Evolutionary conservation across 2,113 vertebrate species (phyloP), one percentile per base, ranked within the genome.

Genomic region (Phainopepla nitens): DNA sequence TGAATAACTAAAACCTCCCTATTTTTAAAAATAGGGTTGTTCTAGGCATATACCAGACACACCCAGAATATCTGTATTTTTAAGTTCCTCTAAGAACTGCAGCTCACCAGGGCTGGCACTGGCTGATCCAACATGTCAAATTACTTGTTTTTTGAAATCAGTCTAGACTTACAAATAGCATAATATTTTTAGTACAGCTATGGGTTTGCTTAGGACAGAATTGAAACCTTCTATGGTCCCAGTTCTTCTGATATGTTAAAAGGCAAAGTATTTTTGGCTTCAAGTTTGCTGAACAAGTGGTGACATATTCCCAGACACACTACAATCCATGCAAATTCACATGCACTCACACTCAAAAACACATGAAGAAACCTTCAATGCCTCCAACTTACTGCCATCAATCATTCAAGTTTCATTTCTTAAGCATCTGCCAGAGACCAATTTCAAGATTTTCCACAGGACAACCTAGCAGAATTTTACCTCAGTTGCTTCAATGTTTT

Each of bases 81-180:
- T 31, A 41, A 82, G 44, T 66, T 66, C 61, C 77, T 81, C 31
- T n/a, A 81, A 71, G 1, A 6, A 81, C 2, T 81, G 45, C 39
- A 81, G 60, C 21, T 90, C 85, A 39, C 51, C 62, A 65, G 15
- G 15, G 75, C 62, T 94, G 91, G 87, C 87, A 93, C 33, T 44
- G 54, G 29, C 62, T 41, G 42, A 93, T 35, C 47, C 82, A 62
- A 86, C 56, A 95, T 22, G 27, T 80, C 82, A 73, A 69, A 89
- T 58, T 41, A 65, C 31, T 93, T 92, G 73, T 76, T 94, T 87
- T 56, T 71, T 78, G 45, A 91, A 89, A 72, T 94, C 93, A 94
- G 96, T 95, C 94, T 95, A 94, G 87, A 96, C 78, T 91, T 93
- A 90, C 56, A 96, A 97, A 96, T 94, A 91, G 93, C 83, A 66